These are phyloP conservation scores for Lepidocyrtinus sp. DNA, from an alignment of 2,888 invertebrate genomes.

Conservation along the genomic window DNA sequence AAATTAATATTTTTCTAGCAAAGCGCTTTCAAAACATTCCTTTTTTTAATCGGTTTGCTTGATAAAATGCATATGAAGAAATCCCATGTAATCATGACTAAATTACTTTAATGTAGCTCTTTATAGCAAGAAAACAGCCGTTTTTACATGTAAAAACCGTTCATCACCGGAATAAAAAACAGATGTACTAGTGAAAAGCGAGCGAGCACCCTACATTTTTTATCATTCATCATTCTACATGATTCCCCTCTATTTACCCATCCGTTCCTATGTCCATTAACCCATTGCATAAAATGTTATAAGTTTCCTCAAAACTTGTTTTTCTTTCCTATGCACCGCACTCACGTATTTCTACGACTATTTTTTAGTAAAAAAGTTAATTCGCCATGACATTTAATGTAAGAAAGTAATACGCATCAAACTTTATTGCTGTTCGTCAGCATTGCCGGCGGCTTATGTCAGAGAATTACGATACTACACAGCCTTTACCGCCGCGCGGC, in stretches of 20 bases:
- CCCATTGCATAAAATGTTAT: conserved; percentile 10
- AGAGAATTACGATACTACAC: too few relatives aligned
- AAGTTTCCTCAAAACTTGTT: conserved; percentile 16
- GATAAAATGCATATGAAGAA: background rate
- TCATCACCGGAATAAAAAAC: background rate
- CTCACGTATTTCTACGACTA: background rate
- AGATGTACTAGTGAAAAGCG: background rate
- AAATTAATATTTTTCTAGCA: background rate
- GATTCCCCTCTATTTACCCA: background rate
- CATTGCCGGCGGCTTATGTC: too few relatives aligned
- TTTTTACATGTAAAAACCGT: conserved; percentile 12
- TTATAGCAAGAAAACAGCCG: conserved; percentile 12
- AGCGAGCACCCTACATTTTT: background rate
- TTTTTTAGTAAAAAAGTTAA: background rate
- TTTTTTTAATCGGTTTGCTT: conserved; percentile 8
- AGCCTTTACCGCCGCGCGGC: too few relatives aligned
- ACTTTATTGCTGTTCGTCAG: background rate
- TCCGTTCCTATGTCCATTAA: background rate
- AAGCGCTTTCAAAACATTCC: background rate
- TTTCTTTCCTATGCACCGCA: background rate
- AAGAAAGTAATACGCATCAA: background rate
- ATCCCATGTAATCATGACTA: conserved; percentile 10
- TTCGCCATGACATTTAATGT: background rate
- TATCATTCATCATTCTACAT: conserved; percentile 13
- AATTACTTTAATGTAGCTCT: conserved; percentile 10